Evolutionary conservation across 2,888 invertebrate genomes (phyloP).

Genomic region (Rhogogaster chlorosoma): DNA sequence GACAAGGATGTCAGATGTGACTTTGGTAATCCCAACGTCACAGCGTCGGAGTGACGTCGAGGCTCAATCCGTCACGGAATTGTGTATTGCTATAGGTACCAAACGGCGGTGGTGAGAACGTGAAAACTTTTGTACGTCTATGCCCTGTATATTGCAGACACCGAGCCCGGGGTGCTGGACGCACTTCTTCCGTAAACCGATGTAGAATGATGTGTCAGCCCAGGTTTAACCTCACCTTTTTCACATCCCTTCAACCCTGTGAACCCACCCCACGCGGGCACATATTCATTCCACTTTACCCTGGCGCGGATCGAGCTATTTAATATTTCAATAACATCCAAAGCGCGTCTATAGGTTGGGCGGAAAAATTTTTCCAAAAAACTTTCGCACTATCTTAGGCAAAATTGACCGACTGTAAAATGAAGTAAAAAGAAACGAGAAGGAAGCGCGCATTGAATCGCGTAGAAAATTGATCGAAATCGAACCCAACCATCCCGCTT

Average conservation of each 20-base stretch:
- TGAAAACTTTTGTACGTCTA: conserved; percentile 33
- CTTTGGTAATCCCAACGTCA: conserved; percentile 11
- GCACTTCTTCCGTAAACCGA: background rate
- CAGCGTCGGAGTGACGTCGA: background rate
- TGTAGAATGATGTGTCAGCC: background rate
- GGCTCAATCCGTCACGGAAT: conserved; percentile 42
- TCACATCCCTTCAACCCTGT: conserved; percentile 10
- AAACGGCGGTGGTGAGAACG: background rate
- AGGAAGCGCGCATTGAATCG: background rate
- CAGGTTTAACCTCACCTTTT: conserved; percentile 13
- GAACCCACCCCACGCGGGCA: background rate
- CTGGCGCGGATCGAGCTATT: conserved; percentile 12
- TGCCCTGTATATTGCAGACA: background rate
- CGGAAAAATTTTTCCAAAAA: background rate
- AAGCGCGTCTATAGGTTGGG: background rate
- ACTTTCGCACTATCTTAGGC: background rate
- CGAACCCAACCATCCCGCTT: background rate
- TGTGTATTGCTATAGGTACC: conserved; percentile 25
- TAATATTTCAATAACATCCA: conserved; percentile 39
- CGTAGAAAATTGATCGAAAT: background rate
- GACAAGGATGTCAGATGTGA: conserved; percentile 44
- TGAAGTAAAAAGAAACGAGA: background rate
- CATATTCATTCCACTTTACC: conserved; percentile 9
- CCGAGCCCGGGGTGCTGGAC: background rate
- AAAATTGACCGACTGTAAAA: background rate